Evolutionary conservation across 2,888 invertebrate species (phyloP).

Genomic region (Incurvaria masculella): DNA sequence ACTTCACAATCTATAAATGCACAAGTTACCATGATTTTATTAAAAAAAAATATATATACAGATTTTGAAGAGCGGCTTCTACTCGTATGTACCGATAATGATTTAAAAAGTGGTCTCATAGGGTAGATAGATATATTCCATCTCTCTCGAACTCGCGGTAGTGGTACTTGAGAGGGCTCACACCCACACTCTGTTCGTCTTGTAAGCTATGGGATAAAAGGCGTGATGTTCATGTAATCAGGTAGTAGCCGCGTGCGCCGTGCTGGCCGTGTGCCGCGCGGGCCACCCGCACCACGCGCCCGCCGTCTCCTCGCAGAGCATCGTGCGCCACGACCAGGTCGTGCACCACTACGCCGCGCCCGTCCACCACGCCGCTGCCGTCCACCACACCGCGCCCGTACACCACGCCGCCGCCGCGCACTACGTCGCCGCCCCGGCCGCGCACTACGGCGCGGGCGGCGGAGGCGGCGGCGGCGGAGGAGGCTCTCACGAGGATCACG

Average conservation of each 20-base stretch:
- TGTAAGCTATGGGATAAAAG: too few species aligned
- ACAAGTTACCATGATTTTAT: too few species aligned
- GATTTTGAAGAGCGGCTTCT: too few species aligned
- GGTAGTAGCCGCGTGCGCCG: slow-evolving; percentile 35
- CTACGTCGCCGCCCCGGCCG: slow-evolving; percentile 7
- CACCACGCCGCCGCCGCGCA: slow-evolving; percentile 21
- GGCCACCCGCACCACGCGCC: slow-evolving; percentile 43
- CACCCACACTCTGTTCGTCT: too few species aligned
- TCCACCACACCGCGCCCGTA: slow-evolving; percentile 27
- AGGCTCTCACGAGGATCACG: slow-evolving; percentile 33
- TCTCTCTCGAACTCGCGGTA: too few species aligned
- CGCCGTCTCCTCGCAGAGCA: slow-evolving; percentile 49
- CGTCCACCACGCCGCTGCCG: slow-evolving; percentile 32
- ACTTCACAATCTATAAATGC: too few species aligned
- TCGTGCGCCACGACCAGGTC: slow-evolving; percentile 39
- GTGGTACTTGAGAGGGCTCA: too few species aligned
- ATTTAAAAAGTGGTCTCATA: too few species aligned
- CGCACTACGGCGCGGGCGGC: slow-evolving; percentile 11
- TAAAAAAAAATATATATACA: too few species aligned
- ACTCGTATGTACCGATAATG: too few species aligned
- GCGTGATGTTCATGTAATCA: too few species aligned
- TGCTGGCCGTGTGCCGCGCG: slow-evolving; percentile 39
- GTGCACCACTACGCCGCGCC: slow-evolving; percentile 35
- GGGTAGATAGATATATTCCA: too few species aligned
- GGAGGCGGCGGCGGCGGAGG: slow-evolving; percentile 17